Evolutionary conservation across 2,888 invertebrate genomes (phyloP), one percentile per base, ranked within the genome.

Genomic region (Tupiocoris notatus): DNA sequence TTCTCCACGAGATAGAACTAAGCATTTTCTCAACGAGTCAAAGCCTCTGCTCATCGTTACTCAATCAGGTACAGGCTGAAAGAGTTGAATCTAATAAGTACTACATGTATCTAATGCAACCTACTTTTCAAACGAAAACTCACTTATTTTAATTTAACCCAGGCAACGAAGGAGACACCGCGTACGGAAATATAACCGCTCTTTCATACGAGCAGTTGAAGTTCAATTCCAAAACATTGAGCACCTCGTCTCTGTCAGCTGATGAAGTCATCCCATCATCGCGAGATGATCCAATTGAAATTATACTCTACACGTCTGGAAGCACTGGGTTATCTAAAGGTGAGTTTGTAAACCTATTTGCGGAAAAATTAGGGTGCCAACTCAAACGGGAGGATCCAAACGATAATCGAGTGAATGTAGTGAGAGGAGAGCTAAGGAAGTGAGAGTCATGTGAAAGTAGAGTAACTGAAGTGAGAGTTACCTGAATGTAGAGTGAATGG

Each of bases 261-360:
- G 57, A 75, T 12, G 63, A 61, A 20, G 57, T 54, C 21, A 57
- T 75, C 12, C 2, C 7, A 18, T 56, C 61, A 2, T 24, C 62
- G 12, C 3, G 59, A 2, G 25, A 63, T 25, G 75, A 78, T 7
- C 76, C 80, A 9, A 78, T 91, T 7, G 92, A 90, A 0, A 89
- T 92, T 64, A 89, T 94, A 18, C 84, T 94, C 18, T 94, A 93
- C 81, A 94, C 94, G 58, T 95, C 95, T 23, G 96, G 95, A 16
- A 95, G 95, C 82, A 95, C 95, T 0, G 95, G 95, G 0, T 86
- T 92, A 18, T 95, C 95, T 2, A 95, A 95, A 88, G 95, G 93
- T 88, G 82, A 79, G 24, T 73, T 9, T 2, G 16, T 17, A 59
- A 59, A 18, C 57, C 2, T 17, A 2, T 57, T n/a, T n/a, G n/a